A percentile compares a stretch with the other conserved stretches of the same genome.
These are phyloP conservation scores for Donacobius atricapilla DNA, from an alignment of 2,113 vertebrate species.

Conservation along the genomic window DNA sequence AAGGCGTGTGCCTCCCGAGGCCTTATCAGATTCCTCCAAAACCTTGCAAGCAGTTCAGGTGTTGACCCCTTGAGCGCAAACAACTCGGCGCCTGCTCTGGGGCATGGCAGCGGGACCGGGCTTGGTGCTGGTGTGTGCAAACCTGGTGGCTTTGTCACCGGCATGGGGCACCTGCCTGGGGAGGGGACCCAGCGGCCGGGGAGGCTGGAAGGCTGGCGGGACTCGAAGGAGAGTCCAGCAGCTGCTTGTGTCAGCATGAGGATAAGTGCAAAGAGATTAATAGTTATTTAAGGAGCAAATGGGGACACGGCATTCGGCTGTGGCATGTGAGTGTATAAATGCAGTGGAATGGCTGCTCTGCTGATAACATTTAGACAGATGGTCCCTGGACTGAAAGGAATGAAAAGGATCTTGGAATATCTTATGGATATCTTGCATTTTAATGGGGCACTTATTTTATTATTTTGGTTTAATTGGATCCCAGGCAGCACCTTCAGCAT, in stretches of 20 bases:
- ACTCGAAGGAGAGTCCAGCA: slow-evolving; percentile 64
- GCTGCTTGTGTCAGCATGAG: slow-evolving; percentile 82
- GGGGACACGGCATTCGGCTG: slow-evolving; percentile 77
- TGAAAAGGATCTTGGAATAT: slow-evolving; percentile 39
- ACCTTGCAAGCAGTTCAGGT: slow-evolving; percentile 64
- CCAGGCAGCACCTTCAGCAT: neutral
- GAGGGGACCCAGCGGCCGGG: neutral
- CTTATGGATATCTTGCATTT: slow-evolving; percentile 7
- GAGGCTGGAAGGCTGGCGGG: slow-evolving; percentile 18
- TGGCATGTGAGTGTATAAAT: slow-evolving; percentile 85
- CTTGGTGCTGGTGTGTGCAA: neutral
- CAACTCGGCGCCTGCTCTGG: slow-evolving; percentile 33
- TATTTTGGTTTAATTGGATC: neutral
- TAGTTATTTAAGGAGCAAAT: slow-evolving; percentile 83
- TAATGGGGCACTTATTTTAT: neutral
- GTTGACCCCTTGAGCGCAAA: slow-evolving; percentile 77
- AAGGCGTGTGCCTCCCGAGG: slow-evolving; percentile 74
- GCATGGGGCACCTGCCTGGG: slow-evolving; percentile 69
- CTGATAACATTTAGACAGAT: slow-evolving; percentile 67
- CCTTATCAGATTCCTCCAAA: slow-evolving; percentile 71
- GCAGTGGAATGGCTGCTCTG: slow-evolving; percentile 75
- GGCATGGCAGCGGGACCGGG: slow-evolving; percentile 46
- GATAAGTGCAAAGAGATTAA: slow-evolving; percentile 87
- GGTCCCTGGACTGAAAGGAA: slow-evolving; percentile 71
- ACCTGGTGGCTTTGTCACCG: neutral